These are phyloP conservation scores for Labrus mixtus DNA, from an alignment of 2,113 vertebrate genomes.

Conservation along the genomic window DNA sequence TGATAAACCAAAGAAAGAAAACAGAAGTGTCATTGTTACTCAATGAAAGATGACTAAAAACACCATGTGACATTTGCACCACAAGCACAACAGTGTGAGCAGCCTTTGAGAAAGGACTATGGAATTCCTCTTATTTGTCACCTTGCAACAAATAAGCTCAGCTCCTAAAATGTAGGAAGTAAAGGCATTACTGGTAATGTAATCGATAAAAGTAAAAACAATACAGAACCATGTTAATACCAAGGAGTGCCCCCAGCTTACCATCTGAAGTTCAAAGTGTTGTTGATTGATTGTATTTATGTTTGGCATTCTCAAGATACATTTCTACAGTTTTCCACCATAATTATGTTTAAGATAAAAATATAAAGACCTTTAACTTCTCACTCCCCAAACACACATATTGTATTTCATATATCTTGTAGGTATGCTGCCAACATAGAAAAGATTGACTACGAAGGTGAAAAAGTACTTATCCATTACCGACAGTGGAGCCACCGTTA, in stretches of 20 bases:
- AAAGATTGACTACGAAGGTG: conserved; percentile 95
- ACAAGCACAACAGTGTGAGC: neutral
- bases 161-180: neutral
- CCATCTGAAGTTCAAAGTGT: no score
- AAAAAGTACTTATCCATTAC: conserved; percentile 97
- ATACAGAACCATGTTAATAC: neutral
- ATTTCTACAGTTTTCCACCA: neutral
- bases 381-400: neutral
- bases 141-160: neutral
- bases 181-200: neutral
- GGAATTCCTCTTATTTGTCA: no score
- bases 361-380: neutral
- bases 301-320: conserved; percentile 8
- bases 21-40: neutral
- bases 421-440: conserved; percentile 97
- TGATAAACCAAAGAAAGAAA: neutral
- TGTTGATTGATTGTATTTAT: neutral
- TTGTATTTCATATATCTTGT: conserved; percentile 30
- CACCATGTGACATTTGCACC: no score
- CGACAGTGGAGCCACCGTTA: conserved; percentile 99
- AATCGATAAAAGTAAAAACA: neutral
- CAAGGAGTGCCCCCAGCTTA: neutral
- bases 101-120: neutral
- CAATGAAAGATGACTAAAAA: no score
- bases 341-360: neutral